Evolutionary conservation across 1,140 invertebrate species (phyloP).

Genomic region (Rhagoletis zephyria): DNA sequence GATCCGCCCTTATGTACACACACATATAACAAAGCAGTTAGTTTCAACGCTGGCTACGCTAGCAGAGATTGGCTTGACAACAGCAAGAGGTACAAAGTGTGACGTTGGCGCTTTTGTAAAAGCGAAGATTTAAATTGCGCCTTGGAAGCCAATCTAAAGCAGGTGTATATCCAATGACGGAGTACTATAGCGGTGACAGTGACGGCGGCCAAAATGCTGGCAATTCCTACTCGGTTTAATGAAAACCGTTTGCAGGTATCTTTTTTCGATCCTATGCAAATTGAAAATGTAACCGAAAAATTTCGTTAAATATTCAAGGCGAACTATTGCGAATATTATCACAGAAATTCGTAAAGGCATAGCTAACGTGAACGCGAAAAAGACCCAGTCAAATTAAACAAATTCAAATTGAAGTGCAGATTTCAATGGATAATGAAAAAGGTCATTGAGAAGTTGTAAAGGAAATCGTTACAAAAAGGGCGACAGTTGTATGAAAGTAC

Average conservation of each 20-base stretch:
- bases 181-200: not conserved
- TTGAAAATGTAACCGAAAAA: constrained; percentile 47
- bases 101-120: too few relatives aligned
- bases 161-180: constrained; percentile 7
- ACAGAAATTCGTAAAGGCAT: not conserved
- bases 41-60: not conserved
- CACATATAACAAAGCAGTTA: too few relatives aligned
- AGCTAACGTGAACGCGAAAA: not conserved
- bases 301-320: not conserved
- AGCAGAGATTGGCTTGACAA: not conserved
- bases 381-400: constrained; percentile 29
- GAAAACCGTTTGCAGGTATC: not conserved
- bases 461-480: too few relatives aligned
- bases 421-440: too few relatives aligned
- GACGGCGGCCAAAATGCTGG: not conserved
- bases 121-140: not conserved
- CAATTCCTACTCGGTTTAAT: not conserved
- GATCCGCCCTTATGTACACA: too few relatives aligned
- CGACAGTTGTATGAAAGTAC: too few relatives aligned
- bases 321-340: too few relatives aligned
- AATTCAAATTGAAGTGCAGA: constrained; percentile 22
- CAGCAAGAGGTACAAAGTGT: not conserved
- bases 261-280: not conserved
- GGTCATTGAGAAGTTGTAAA: too few relatives aligned
- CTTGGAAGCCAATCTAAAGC: not conserved